Percentiles rank a stretch among this genome's conserved stretches.
Conservation (phyloP, 2,797 vertebrate species). For the Enteromius paludinosus region DNA sequence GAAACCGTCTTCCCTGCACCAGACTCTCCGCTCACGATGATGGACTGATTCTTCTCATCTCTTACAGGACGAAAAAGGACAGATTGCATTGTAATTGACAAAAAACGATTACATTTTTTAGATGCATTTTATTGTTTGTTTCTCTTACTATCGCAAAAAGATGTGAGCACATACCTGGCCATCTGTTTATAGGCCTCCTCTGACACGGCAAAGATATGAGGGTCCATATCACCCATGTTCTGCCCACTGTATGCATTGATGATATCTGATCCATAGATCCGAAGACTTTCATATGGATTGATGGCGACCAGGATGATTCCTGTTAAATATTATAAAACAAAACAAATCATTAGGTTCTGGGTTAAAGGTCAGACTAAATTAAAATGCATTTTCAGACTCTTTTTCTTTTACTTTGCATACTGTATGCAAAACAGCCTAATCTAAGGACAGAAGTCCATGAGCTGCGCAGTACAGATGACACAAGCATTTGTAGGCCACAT, state of each 20-base stretch:
- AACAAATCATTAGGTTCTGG: background rate
- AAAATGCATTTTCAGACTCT: background rate
- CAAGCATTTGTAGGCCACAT: background rate
- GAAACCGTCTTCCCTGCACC: constrained; percentile 98
- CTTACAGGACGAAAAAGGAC: constrained; percentile 70
- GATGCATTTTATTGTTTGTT: background rate
- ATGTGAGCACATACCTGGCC: constrained; percentile 85
- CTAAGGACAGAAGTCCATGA: constrained; percentile 49
- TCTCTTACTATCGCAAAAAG: background rate
- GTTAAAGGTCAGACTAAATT: constrained; percentile 24
- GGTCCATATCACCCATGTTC: constrained; percentile 98
- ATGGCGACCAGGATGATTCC: constrained; percentile 97
- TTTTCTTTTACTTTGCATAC: background rate
- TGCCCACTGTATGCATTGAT: constrained; percentile 96
- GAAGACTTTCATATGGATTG: constrained; percentile 94
- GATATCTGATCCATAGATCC: constrained; percentile 95
- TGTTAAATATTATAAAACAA: constrained; percentile 59
- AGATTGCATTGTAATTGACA: background rate
- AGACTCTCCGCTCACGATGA: constrained; percentile 97
- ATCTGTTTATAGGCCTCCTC: constrained; percentile 98
- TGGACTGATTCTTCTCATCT: constrained; percentile 94
- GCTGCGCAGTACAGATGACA: constrained; percentile 51
- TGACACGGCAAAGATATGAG: constrained; percentile 97
- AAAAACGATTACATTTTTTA: background rate
- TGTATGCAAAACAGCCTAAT: constrained; percentile 19